Evolutionary conservation across 2,888 invertebrate species (phyloP), one percentile per base, ranked within the genome.

Genomic region (Eristalinus aeneus): DNA sequence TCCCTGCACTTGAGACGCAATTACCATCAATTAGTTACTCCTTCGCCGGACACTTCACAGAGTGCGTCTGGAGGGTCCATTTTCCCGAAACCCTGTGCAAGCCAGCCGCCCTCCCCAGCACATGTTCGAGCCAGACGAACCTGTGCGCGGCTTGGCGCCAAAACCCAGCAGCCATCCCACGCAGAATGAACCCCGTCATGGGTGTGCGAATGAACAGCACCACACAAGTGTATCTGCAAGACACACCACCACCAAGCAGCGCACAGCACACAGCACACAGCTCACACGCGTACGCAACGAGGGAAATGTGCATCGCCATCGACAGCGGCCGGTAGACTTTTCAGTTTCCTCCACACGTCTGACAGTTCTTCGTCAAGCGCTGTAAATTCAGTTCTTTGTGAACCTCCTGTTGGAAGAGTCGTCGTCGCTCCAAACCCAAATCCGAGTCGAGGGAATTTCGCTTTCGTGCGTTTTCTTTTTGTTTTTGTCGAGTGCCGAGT

Each of bases 321-420:
- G 53, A 54, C 20, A 2, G 4, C 65, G 54, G 27, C 60, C 72
- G 73, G 72, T 65, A 63, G 73, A 69, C 73, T 58, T 72, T 77
- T 68, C 58, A 16, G 34, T 58, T 27, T 67, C 60, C 46, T 81
- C 58, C 77, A 16, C 75, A 65, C 36, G 85, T 69, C 77, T 71
- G 82, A 71, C 86, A 86, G 82, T 86, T 71, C 82, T 74, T 78
- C 86, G 65, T 67, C 86, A 74, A 69, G 31, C 69, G 69, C 69
- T 86, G 74, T 74, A 71, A 78, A 82, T 74, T 86, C 86, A 86
- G 86, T 86, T 86, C 82, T 86, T 82, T 77, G 82, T 86, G 77
- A 82, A 74, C 86, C 86, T 82, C 60, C 56, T 60, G 69, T 74
- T 74, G 72, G 82, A 71, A 86, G 64, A 82, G 86, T 86, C 71